Base-by-base conservation (phyloP, 2,888 invertebrate species). In the Agrypnus murinus region DNA sequence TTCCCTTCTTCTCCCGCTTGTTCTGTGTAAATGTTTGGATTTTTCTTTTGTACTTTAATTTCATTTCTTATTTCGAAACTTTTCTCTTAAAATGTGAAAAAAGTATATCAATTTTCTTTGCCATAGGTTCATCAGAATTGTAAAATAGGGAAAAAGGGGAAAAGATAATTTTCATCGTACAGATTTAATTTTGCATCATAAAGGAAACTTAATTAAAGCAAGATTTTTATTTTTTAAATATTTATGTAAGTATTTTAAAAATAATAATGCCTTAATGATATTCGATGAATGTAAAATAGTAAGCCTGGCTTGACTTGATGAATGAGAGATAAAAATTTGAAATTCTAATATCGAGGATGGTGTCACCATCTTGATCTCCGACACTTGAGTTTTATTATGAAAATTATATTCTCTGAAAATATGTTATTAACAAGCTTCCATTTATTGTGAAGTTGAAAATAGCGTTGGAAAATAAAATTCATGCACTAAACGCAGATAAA, bases 241-340 rank as follows among this genome's bases (percentile, higher is more conserved):
- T 46, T 19, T 15, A 9, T 9, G 14, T 7, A 43, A 9, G 2
- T 19, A 46, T 17, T 15, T 8, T 9, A 15, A 19, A 8, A 19
- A 25, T 10, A 55, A 70, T 55, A 55, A 55, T 55, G 65, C 12
- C 60, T 59, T 53, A 66, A 38, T 63, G 57, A 65, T 36, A 65
- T 48, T 53, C 53, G 70, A 60, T 64, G 67, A 67, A 67, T 71
- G 71, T 58, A 63, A 71, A 71, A 66, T 53, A 66, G 62, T 25
- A 65, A 59, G 59, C 48, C 60, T 43, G 40, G 45, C 36, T 48
- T 43, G 50, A 34, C 62, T 63, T 50, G 50, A 50, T 50, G 25
- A 50, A 50, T 50, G 73, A 63, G 73, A 63, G 69, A 40, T 46
- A 57, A 64, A 70, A 67, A 73, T 73, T 73, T 73, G 64, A 73